Evolutionary conservation across 2,888 invertebrate genomes (phyloP), one percentile per base, ranked within the genome.

Genomic region (Cheilosia variabilis): DNA sequence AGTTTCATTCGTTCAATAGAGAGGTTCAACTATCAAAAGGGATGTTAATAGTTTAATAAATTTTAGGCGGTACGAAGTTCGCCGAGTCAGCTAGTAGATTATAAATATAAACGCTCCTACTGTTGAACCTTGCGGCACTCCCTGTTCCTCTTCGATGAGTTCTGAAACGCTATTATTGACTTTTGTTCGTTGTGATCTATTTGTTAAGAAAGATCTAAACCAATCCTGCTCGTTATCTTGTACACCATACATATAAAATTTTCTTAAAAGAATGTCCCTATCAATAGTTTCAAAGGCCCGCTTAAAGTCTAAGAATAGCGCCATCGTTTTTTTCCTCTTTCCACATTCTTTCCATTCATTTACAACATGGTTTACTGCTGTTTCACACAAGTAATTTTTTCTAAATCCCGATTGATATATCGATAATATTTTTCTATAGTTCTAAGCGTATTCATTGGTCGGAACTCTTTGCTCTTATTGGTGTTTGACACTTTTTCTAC

Each of bases 401-500:
- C 13, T 68, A 15, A 43, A 45, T 2, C 34, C 22, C 1, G 27
- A 45, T 43, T 27, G 58, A 19, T 58, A 31, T 24, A 52, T 10
- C 4, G 10, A 52, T 31, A 53, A n/a, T 15, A 53, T 53, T 22
- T 60, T n/a, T 62, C 41, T 13, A 43, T 37, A 2, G 58, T 37
- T 37, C n/a, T 60, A 15, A 19, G 15, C 13, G 10, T 58, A 19
- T 37, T 41, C 10, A 60, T 60, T 4, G n/a, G 43, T 41, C 27
- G 13, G 10, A 58, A 41, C 19, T 43, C 9, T 15, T 43, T 27
- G 45, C 41, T 27, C 31, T 47, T 63, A n/a, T 19, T 63, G 4
- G 31, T 63, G 4, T 31, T 63, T 17, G 45, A 4, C 9, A 43
- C 43, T 27, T 66, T 27, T 43, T 53, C 52, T 2, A 52, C 52